phyloP scores from a whole-genome alignment of 2,113 vertebrate genomes.

The Hyaena hyaena region DNA sequence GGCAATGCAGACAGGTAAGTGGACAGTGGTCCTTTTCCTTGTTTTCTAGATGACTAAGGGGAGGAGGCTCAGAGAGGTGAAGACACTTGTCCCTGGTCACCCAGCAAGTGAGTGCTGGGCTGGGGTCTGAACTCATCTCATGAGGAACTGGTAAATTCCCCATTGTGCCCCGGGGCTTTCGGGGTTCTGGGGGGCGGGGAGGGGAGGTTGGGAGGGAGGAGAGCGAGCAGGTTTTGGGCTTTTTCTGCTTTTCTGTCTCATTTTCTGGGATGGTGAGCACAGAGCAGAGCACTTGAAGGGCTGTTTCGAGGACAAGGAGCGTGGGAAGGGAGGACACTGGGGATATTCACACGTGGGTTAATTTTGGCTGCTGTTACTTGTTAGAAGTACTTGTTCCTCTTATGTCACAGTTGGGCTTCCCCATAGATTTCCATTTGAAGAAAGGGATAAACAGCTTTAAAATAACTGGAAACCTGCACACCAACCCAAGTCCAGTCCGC shows the following conservation, averaged over 20 bases:
- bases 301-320: background rate
- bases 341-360: background rate
- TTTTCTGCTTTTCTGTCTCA: background rate
- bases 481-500: background rate
- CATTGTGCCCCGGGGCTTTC: background rate
- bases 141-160: background rate
- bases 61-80: background rate
- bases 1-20: background rate
- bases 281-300: background rate
- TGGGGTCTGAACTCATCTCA: background rate
- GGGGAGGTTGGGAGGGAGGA: too few relatives aligned
- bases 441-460: slow-evolving; percentile 56
- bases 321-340: accelerated
- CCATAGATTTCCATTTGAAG: slow-evolving; percentile 35
- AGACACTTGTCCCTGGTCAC: too few relatives aligned
- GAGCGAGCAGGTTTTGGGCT: accelerated
- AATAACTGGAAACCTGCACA: slow-evolving; percentile 60
- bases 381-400: slow-evolving; percentile 12
- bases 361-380: background rate
- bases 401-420: slow-evolving; percentile 5
- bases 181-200: too few relatives aligned
- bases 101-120: background rate
- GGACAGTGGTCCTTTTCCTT: background rate
- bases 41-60: background rate
- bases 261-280: accelerated